Conservation (phyloP, 2,888 invertebrate genomes). For the Platycnemis pennipes region DNA sequence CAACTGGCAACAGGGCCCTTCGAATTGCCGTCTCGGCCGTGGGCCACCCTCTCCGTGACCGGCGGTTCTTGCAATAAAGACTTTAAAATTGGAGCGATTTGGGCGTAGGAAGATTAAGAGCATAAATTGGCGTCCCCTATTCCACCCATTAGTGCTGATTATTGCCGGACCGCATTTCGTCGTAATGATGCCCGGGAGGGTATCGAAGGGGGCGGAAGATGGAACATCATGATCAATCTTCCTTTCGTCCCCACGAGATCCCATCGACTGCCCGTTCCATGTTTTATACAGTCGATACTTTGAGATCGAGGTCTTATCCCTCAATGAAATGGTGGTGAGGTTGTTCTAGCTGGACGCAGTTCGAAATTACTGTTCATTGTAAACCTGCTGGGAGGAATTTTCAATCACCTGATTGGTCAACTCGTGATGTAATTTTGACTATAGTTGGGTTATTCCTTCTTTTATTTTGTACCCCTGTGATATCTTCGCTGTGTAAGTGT, state of each 20-base stretch:
- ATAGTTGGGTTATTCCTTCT: too few species aligned
- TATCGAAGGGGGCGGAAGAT: background rate
- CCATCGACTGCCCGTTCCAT: too few species aligned
- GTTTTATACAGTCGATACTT: background rate
- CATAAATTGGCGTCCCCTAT: background rate
- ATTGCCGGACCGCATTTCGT: background rate
- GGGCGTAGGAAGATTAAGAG: background rate
- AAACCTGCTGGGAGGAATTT: background rate
- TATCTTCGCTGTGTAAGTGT: too few species aligned
- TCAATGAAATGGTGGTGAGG: background rate
- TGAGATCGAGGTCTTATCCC: background rate
- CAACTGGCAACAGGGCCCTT: background rate
- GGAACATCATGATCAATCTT: too few species aligned
- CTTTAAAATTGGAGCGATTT: conserved; percentile 15
- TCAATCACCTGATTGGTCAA: background rate
- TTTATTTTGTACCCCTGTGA: too few species aligned
- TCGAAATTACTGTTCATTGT: background rate
- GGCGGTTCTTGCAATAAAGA: background rate
- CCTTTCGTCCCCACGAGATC: too few species aligned
- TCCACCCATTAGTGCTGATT: background rate
- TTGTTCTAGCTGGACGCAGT: background rate
- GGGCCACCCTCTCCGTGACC: background rate
- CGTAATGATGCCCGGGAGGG: background rate
- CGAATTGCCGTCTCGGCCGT: background rate
- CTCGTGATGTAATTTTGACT: background rate